Conservation (phyloP, 2,888 invertebrate species). For the Lysandra coridon region DNA sequence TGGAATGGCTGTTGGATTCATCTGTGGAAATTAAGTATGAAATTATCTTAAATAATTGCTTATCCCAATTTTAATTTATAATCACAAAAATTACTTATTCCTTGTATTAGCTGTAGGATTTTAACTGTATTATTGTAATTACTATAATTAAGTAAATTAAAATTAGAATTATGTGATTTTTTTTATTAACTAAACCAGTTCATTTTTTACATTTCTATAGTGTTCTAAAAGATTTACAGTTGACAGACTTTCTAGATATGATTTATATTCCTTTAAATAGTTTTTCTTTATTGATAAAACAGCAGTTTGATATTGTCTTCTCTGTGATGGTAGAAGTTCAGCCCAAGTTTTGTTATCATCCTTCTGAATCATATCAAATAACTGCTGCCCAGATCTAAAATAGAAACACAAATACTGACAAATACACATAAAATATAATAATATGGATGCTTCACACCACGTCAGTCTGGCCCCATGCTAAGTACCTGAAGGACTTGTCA, state of each 20-base stretch:
- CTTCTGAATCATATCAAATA: constrained; percentile 53
- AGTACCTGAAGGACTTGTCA: too few relatives aligned
- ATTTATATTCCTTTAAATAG: constrained; percentile 59
- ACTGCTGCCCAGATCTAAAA: constrained; percentile 56
- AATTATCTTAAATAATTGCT: constrained; percentile 21
- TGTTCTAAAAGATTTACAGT: constrained; percentile 55
- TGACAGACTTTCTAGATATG: constrained; percentile 61
- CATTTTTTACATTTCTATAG: constrained; percentile 49
- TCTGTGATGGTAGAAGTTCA: constrained; percentile 49
- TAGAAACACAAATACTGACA: constrained; percentile 37
- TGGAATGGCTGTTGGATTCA: constrained; percentile 87
- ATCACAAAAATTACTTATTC: constrained; percentile 3
- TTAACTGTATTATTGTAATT: constrained; percentile 32
- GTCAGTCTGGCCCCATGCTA: too few relatives aligned
- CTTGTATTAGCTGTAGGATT: constrained; percentile 14
- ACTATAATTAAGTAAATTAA: constrained; percentile 30
- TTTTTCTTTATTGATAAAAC: constrained; percentile 55
- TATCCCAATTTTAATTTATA: constrained; percentile 21
- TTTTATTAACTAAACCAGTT: constrained; percentile 20
- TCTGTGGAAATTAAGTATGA: constrained; percentile 61
- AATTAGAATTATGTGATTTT: constrained; percentile 9
- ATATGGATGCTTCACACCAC: too few relatives aligned
- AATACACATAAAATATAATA: too few relatives aligned
- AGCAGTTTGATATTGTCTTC: constrained; percentile 53
- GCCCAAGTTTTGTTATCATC: constrained; percentile 48